phyloP scores from a whole-genome alignment of 2,113 vertebrate genomes.

The Eulacestoma nigropectus region DNA sequence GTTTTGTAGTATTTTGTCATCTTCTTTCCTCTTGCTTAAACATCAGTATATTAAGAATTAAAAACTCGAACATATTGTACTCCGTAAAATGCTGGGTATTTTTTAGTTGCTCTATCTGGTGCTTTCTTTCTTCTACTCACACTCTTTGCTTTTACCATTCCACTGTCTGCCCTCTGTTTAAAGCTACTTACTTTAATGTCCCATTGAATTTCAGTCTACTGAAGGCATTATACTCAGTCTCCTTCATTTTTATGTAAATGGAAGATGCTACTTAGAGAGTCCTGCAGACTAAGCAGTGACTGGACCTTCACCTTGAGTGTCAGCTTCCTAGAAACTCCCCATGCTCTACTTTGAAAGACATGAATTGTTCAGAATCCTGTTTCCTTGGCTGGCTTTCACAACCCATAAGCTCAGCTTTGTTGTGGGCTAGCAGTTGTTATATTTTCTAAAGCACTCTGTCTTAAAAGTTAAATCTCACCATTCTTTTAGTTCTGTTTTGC shows the following conservation, averaged over 20 bases:
- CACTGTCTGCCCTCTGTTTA: not conserved
- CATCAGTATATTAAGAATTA: not conserved
- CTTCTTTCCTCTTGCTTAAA: not conserved
- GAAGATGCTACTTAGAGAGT: not conserved
- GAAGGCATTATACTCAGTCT: not conserved
- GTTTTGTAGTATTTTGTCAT: not conserved
- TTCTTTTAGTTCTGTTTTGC: not conserved
- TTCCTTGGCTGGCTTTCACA: not conserved
- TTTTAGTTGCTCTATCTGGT: not conserved
- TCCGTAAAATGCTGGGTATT: not conserved
- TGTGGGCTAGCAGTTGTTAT: not conserved
- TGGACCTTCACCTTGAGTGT: not conserved
- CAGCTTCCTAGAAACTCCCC: not conserved
- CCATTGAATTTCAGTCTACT: not conserved
- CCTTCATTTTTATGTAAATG: not conserved
- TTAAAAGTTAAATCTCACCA: not conserved
- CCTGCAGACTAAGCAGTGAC: not conserved
- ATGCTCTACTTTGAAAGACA: not conserved
- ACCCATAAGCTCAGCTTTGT: not conserved
- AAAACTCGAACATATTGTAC: not conserved
- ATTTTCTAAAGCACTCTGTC: not conserved
- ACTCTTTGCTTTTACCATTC: not conserved
- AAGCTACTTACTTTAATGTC: not conserved
- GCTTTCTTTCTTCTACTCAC: not conserved
- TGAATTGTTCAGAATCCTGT: not conserved